These are phyloP conservation scores for Pogoniulus pusillus DNA, from an alignment of 2,797 vertebrate genomes.

Conservation along the genomic window DNA sequence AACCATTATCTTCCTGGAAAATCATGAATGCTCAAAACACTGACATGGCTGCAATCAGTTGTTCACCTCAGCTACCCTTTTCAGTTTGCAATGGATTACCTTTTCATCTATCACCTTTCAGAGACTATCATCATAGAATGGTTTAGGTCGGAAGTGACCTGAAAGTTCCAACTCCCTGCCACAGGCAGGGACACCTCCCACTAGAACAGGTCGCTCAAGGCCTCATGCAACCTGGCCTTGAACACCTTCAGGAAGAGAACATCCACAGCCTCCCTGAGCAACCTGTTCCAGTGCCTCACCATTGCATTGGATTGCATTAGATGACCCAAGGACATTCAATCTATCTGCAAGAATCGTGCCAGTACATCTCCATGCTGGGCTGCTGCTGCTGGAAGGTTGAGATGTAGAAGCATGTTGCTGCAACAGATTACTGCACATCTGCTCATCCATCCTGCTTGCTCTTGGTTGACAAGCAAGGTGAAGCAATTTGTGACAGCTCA, in stretches of 20 bases:
- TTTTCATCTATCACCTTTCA: background rate
- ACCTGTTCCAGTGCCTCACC: too few species aligned
- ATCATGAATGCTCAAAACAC: background rate
- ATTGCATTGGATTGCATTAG: background rate
- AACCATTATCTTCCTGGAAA: background rate
- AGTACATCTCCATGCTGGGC: background rate
- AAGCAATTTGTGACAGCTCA: background rate
- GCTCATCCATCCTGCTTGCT: background rate
- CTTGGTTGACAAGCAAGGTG: background rate
- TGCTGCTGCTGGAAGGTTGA: background rate
- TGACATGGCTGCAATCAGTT: background rate
- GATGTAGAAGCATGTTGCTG: background rate
- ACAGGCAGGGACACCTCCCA: too few species aligned
- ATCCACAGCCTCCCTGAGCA: too few species aligned
- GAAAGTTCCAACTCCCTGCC: too few species aligned
- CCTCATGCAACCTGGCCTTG: too few species aligned
- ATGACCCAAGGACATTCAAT: accelerated
- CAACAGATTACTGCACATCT: background rate
- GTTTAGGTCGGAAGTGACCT: too few species aligned
- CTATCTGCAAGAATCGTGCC: background rate
- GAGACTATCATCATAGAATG: too few species aligned
- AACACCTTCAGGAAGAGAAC: too few species aligned
- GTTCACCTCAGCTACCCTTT: background rate
- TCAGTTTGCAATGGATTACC: background rate
- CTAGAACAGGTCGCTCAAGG: too few species aligned